Evolutionary conservation across 2,113 vertebrate genomes (phyloP).

Genomic region (Anas platyrhynchos): DNA sequence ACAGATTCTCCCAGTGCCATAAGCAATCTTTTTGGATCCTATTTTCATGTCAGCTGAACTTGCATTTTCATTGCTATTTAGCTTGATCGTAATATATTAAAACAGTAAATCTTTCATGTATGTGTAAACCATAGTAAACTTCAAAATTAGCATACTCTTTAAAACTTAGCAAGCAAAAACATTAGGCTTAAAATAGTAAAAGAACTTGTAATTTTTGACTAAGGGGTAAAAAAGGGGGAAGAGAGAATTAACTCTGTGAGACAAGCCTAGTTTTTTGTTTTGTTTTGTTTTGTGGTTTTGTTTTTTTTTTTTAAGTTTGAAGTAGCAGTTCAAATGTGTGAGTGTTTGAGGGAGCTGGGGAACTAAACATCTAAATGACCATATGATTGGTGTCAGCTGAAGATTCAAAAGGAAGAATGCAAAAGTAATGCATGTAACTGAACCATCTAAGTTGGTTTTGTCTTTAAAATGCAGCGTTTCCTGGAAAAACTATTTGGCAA

Average conservation of each 20-base stretch:
- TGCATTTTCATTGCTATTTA: background rate
- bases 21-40: background rate
- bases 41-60: background rate
- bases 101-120: background rate
- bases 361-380: background rate
- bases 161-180: background rate
- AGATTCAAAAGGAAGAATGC: background rate
- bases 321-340: background rate
- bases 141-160: background rate
- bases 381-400: background rate
- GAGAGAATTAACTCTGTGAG: background rate
- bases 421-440: background rate
- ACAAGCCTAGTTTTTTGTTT: background rate
- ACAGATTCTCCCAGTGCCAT: background rate
- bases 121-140: background rate
- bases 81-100: background rate
- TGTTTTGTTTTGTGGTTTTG: too few relatives aligned
- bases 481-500: background rate
- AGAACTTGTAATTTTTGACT: background rate
- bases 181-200: background rate
- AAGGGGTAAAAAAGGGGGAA: background rate
- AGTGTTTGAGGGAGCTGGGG: background rate
- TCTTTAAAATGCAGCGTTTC: background rate
- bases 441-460: background rate
- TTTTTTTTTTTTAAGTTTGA: background rate